A percentile compares a stretch with the other conserved stretches of the same genome.
phyloP scores from a whole-genome alignment of 2,797 vertebrate species.

The Cyprinodon diabolis region DNA sequence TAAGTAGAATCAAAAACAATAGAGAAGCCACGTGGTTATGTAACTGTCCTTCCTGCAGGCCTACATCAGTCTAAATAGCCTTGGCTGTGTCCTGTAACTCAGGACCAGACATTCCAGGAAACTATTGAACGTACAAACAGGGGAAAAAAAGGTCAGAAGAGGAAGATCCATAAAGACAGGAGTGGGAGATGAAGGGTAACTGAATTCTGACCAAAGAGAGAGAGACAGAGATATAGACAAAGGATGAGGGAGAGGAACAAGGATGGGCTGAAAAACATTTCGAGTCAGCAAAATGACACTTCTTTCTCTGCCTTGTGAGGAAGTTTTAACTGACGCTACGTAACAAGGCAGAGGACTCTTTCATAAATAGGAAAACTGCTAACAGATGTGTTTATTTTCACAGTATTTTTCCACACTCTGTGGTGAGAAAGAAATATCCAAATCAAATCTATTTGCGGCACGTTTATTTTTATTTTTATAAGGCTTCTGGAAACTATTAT shows the following conservation, averaged over 20 bases:
- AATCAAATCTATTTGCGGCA: not conserved
- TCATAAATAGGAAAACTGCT: not conserved
- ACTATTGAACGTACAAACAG: conserved; percentile 16
- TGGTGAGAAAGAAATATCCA: not conserved
- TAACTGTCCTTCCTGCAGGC: conserved; percentile 41
- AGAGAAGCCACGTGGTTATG: conserved; percentile 24
- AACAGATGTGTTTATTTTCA: not conserved
- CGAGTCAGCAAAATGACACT: not conserved
- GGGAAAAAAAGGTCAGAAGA: conserved; percentile 5
- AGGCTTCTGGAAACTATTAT: not conserved
- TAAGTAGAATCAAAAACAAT: conserved; percentile 51
- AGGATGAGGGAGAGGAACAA: conserved; percentile 23
- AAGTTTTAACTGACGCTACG: not conserved
- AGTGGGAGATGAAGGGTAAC: conserved; percentile 25
- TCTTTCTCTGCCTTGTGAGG: conserved; percentile 5
- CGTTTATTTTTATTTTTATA: not conserved
- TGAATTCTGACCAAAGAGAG: conserved; percentile 16
- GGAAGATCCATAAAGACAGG: not conserved
- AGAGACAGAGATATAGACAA: not conserved
- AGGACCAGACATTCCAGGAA: conserved; percentile 20
- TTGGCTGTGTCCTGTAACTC: conserved; percentile 15
- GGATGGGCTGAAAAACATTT: conserved; percentile 3
- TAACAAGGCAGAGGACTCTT: not conserved
- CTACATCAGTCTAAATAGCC: conserved; percentile 33
- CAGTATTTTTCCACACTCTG: not conserved